Base-by-base conservation (phyloP, 1,140 invertebrate genomes). In the Ladona fulva region DNA sequence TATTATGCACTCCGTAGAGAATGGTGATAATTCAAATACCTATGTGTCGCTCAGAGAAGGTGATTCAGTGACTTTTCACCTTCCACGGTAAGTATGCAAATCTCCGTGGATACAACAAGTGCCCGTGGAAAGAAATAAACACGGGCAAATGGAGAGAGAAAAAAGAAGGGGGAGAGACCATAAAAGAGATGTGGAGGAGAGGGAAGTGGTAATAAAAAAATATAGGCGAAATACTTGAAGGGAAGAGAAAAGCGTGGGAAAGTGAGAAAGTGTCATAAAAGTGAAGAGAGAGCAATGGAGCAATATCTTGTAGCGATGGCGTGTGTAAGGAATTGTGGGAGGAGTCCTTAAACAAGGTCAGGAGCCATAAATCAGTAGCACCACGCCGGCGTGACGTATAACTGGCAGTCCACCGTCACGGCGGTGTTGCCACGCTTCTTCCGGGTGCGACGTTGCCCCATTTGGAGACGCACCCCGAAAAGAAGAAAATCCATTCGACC, bases 291-390 rank as follows among this genome's bases (percentile, higher is more conserved):
- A 19, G 44, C 10, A 52, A 52, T 10, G 19, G 44, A 66, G 52
- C 52, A 22, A 66, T 66, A 66, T 16, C 1, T 66, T 66, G 52
- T 66, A 19, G 52, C 52, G 3, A 19, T 66, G 52, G 52, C 52
- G 52, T 16, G 14, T 12, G n/a, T 12, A 66, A 66, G 52, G 52
- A 66, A 66, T 66, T 66, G 52, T 66, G 52, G 52, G 52, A 66
- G 52, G 52, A 66, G 52, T 66, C 52, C 52, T 66, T 66, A 66
- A 66, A 66, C 52, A 66, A 66, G 52, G 52, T 66, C 52, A 66
- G 52, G 52, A 66, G 52, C 52, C 52, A 66, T 66, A 66, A 66
- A 66, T 66, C 52, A 66, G 52, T 19, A 66, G 52, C 52, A 12
- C 52, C 52, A 66, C 16, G 52, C 52, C 52, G 52, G 14, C 3